A percentile compares a stretch with the other conserved stretches of the same genome.
These are phyloP conservation scores for Acanthacorydalis orientalis DNA, from an alignment of 2,888 invertebrate species.

Conservation along the genomic window DNA sequence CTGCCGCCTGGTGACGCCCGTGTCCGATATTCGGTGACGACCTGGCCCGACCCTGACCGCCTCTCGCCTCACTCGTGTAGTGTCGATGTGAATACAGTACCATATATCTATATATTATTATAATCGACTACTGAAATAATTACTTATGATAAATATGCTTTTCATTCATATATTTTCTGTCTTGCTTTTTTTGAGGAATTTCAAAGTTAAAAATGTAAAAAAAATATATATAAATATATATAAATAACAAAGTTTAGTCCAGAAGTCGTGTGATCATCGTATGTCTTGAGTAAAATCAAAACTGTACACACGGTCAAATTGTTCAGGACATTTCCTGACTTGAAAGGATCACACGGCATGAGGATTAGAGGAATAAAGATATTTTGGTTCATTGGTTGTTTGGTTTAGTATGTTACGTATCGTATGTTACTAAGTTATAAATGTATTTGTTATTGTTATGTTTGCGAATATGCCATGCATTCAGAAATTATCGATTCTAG, in stretches of 20 bases:
- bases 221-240: conserved; percentile 4
- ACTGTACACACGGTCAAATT: not conserved
- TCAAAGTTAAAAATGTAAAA: conserved; percentile 5
- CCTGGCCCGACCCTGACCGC: conserved; percentile 4
- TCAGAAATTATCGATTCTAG: not conserved
- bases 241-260: conserved; percentile 2
- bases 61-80: not conserved
- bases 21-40: not conserved
- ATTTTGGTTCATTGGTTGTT: conserved; percentile 8
- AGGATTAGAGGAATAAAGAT: conserved; percentile 21
- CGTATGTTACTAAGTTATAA: not conserved
- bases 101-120: conserved; percentile 3
- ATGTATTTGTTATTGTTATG: conserved; percentile 4
- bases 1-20: not conserved
- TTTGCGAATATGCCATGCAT: not conserved
- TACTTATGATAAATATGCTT: conserved; percentile 1
- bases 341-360: conserved; percentile 18
- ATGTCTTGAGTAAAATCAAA: not conserved
- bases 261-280: not conserved
- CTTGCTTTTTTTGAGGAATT: conserved; percentile 5
- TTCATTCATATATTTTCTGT: not conserved
- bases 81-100: conserved; percentile 1
- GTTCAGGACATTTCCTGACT: not conserved
- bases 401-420: conserved; percentile 8
- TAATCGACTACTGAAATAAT: not conserved